Conservation (phyloP, 2,797 vertebrate species). For the Neosilurus hyrtlii region DNA sequence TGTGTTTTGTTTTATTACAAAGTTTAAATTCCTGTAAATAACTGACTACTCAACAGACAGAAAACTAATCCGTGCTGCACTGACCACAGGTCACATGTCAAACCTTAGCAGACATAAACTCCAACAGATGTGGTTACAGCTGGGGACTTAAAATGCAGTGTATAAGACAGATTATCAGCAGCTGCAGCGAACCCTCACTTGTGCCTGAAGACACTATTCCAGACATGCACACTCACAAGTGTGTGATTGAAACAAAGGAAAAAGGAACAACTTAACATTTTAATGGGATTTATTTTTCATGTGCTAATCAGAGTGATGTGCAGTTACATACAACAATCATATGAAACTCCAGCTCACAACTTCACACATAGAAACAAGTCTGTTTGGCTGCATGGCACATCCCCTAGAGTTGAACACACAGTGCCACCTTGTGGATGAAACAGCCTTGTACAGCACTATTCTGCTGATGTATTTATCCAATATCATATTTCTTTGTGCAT, state of each 20-base stretch:
- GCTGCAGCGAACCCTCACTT: conserved; percentile 35
- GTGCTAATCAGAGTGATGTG: conserved; percentile 31
- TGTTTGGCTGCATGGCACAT: neutral
- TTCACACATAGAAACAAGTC: neutral
- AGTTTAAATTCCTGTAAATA: neutral
- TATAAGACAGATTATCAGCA: conserved; percentile 49
- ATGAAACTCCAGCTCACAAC: conserved; percentile 6
- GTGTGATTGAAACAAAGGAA: neutral
- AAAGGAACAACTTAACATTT: conserved; percentile 19
- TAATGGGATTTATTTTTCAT: conserved; percentile 21
- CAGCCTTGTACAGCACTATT: neutral
- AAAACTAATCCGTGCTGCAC: neutral
- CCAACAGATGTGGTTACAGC: conserved; percentile 33
- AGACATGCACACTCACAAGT: neutral
- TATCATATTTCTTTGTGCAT: neutral
- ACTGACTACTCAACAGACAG: neutral
- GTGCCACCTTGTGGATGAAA: conserved; percentile 59
- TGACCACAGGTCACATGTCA: neutral
- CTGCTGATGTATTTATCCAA: neutral
- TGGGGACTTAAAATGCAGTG: conserved; percentile 26
- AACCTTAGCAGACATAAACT: conserved; percentile 3
- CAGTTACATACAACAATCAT: conserved; percentile 24
- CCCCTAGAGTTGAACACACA: conserved; percentile 2
- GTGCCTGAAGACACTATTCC: neutral
- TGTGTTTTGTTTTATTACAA: neutral